These are phyloP conservation scores for Callocephalon fimbriatum DNA, from an alignment of 2,113 vertebrate genomes.

Conservation along the genomic window DNA sequence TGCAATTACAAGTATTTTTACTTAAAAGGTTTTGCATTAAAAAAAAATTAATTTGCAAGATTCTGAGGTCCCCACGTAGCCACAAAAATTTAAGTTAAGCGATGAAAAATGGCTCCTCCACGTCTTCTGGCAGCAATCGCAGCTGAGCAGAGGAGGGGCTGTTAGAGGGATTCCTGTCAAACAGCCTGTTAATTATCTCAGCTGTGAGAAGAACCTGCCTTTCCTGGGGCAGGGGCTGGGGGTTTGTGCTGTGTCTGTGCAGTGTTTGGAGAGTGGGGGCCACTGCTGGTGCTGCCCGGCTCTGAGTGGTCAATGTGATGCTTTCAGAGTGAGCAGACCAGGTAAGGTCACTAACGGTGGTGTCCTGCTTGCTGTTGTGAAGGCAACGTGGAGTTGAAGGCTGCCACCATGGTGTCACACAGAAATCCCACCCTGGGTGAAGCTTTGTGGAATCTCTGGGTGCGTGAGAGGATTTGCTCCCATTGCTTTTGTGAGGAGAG, in stretches of 20 bases:
- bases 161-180: constrained; percentile 14
- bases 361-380: neutral
- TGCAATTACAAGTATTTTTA: constrained; percentile 64
- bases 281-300: neutral
- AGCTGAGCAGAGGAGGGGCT: constrained; percentile 1
- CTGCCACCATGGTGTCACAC: fast-evolving
- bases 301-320: neutral
- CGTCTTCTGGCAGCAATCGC: neutral
- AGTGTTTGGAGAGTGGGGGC: neutral
- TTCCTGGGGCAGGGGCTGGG: neutral
- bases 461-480: neutral
- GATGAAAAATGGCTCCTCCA: constrained; percentile 23
- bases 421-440: neutral
- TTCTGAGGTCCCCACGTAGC: constrained; percentile 28
- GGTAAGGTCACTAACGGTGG: neutral
- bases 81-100: constrained; percentile 21
- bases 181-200: neutral
- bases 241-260: neutral
- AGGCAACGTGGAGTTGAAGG: neutral
- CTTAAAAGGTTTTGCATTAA: constrained; percentile 54
- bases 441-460: neutral
- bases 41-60: constrained; percentile 45
- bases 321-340: neutral
- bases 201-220: neutral
- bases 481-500: neutral